A percentile compares a stretch with the other conserved stretches of the same genome.
Conservation (phyloP, 2,888 invertebrate genomes). For the Volucella bombylans region DNA sequence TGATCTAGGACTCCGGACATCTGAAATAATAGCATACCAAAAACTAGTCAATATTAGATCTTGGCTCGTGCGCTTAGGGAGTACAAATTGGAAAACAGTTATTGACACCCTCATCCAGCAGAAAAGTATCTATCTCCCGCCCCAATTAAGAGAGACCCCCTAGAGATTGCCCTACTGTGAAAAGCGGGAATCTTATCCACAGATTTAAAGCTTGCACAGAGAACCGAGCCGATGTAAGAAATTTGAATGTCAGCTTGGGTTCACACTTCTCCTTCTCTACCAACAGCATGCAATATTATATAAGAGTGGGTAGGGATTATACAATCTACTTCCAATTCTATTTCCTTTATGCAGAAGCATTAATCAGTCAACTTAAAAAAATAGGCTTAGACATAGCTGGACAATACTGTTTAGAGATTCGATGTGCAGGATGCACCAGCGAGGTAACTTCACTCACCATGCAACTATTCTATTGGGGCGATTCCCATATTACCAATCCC, state of each 20-base stretch:
- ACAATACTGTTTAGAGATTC: not conserved
- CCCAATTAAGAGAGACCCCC: no score
- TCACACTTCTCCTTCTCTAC: slow-evolving; percentile 2
- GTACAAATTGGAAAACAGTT: no score
- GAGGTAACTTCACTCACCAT: not conserved
- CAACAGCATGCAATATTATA: not conserved
- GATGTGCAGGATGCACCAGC: not conserved
- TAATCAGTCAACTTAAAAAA: not conserved
- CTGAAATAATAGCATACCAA: not conserved
- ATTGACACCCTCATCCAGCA: no score
- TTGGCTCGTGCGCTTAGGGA: not conserved
- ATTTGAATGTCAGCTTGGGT: no score
- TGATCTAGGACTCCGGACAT: not conserved
- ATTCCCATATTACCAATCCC: not conserved
- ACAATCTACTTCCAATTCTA: not conserved
- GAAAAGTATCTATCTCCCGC: no score
- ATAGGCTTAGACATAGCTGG: not conserved
- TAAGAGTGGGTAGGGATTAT: not conserved
- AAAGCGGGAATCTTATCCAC: no score
- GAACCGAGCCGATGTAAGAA: no score
- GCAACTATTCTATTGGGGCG: not conserved
- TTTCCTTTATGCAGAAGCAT: not conserved
- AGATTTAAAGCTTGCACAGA: no score
- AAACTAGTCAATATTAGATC: not conserved
- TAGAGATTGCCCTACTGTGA: not conserved